These are phyloP conservation scores for Microtus richardsoni DNA, from an alignment of 2,113 vertebrate genomes.

Conservation along the genomic window DNA sequence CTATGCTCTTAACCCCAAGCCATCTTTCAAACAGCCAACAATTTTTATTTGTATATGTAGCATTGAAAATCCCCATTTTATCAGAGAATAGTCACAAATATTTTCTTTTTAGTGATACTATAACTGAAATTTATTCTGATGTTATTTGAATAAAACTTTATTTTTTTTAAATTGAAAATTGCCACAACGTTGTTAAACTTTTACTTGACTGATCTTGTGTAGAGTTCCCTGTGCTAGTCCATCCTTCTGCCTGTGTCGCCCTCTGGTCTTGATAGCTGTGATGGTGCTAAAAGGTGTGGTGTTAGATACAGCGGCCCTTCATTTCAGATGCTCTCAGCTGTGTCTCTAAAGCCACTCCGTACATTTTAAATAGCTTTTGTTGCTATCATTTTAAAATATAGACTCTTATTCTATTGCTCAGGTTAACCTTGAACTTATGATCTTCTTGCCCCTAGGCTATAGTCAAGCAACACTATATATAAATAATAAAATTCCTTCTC, in stretches of 20 bases:
- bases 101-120: background rate
- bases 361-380: background rate
- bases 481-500: background rate
- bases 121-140: slow-evolving; percentile 13
- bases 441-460: background rate
- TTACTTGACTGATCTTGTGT: background rate
- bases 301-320: too few relatives aligned
- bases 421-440: background rate
- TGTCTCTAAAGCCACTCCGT: background rate
- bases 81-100: background rate
- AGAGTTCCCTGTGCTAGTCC: background rate
- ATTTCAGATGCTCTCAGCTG: background rate
- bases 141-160: background rate
- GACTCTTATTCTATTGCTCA: background rate
- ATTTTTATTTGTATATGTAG: background rate
- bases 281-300: background rate
- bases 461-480: background rate
- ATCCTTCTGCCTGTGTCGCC: background rate
- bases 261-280: background rate
- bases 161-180: background rate
- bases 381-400: background rate
- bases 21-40: background rate
- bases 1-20: background rate
- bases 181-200: background rate
- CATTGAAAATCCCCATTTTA: background rate